Base-by-base conservation (phyloP, 2,888 invertebrate genomes). In the Tryphoninae sp. region DNA sequence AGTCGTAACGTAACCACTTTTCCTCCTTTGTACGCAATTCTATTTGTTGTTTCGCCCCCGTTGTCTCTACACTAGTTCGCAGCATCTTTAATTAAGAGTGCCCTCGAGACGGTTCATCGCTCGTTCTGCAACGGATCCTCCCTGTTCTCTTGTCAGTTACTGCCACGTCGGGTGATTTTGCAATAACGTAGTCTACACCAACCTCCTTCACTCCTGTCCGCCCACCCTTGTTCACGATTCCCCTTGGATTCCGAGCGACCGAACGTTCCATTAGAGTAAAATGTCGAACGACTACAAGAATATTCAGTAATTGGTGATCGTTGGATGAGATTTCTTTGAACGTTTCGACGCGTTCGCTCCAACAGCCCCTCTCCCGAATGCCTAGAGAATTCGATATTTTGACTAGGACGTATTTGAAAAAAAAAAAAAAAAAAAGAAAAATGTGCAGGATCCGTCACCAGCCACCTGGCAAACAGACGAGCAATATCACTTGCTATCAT, bases 71-170 rank as follows among this genome's bases (percentile, higher is more conserved):
- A 22, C 45, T 40, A 42, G 16, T 23, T 11, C 64, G 49, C 62
- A 13, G 33, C 59, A 76, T 16, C 33, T 67, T 19, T 69, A 69
- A 75, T 80, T 80, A 75, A 74, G 58, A 62, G 69, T 64, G 64
- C 16, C 64, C 45, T 65, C 22, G 19, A 55, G 49, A 45, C n/a
- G 8, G 19, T 62, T 74, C 45, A 53, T 19, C 55, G 55, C 40
- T 33, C 23, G 42, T 79, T 45, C 62, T 7, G 33, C 19, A 53
- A 49, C 33, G 11, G n/a, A 33, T 49, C 19, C 8, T 40, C 22
- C 16, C 33, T 23, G 23, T 33, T 49, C 58, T 23, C 6, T 51
- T 59, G 16, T 67, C 42, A 26, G 26, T 23, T 19, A 42, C 64
- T 13, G 49, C 19, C 55, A 16, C 16, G 64, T 7, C 11, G 11